These are phyloP conservation scores for Andrena bucephala DNA, from an alignment of 2,888 invertebrate species.

Conservation along the genomic window DNA sequence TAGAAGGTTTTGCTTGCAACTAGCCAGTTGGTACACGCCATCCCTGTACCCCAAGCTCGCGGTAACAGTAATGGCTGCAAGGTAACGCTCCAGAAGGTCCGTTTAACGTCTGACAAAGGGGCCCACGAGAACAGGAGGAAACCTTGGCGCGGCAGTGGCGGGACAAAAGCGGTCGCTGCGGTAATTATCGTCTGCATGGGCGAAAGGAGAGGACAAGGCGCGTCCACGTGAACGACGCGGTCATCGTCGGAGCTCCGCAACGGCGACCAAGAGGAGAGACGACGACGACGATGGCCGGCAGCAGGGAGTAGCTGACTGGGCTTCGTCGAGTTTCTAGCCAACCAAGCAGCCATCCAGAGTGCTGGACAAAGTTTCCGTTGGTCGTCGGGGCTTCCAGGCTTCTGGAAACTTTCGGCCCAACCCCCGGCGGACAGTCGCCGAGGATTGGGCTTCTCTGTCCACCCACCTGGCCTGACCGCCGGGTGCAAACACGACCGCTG, in stretches of 20 bases:
- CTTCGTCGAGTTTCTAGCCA: constrained; percentile 80
- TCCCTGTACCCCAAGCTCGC: constrained; percentile 32
- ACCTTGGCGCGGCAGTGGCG: constrained; percentile 65
- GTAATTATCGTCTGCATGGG: constrained; percentile 81
- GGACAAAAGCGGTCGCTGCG: constrained; percentile 81
- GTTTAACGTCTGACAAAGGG: constrained; percentile 73
- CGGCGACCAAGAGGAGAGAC: constrained; percentile 49
- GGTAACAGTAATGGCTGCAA: constrained; percentile 58
- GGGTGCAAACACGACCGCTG: constrained; percentile 71
- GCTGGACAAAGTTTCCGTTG: constrained; percentile 79
- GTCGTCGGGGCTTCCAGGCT: constrained; percentile 71
- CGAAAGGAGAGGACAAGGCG: constrained; percentile 67
- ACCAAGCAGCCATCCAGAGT: constrained; percentile 77
- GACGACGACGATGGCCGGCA: constrained; percentile 61
- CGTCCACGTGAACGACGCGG: constrained; percentile 70
- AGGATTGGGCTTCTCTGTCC: constrained; percentile 73
- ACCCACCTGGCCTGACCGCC: constrained; percentile 66
- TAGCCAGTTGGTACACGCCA: constrained; percentile 59
- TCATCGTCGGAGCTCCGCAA: constrained; percentile 55
- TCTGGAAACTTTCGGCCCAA: constrained; percentile 80
- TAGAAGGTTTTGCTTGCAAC: constrained; percentile 16
- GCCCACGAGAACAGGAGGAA: constrained; percentile 69
- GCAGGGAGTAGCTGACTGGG: constrained; percentile 77
- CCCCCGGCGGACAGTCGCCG: constrained; percentile 63
- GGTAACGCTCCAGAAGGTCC: constrained; percentile 64